Base-by-base conservation (phyloP, 1,140 invertebrate genomes). In the Matsumurasca onukii region DNA sequence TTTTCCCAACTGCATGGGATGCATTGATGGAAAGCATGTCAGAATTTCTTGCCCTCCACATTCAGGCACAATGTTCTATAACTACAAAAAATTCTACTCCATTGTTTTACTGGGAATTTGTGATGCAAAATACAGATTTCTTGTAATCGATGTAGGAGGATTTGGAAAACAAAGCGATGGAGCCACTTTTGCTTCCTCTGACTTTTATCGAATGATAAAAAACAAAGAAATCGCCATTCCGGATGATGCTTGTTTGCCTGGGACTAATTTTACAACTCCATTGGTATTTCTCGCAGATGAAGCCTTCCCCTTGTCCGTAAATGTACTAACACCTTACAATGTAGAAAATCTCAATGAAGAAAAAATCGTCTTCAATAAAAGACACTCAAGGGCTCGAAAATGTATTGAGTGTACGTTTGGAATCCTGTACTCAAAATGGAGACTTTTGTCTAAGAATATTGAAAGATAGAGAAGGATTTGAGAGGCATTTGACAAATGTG, bases 41-140 rank as follows among this genome's bases (percentile, higher is more conserved):
- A 20, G 71, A n/a, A 78, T 80, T 52, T 57, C 72, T 27, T 67
- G 34, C 3, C 64, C 84, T 78, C 9, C 24, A 45, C 75, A 75
- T 49, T 73, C 74, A 49, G 79, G 80, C 45, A 73, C 74, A 9
- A 49, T 74, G 15, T 82, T 72, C 72, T 80, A 73, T 65, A 82
- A 82, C 71, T 81, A 82, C 62, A 83, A 83, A 71, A 61, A 73
- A 1, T 77, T 71, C 71, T 82, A 78, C 72, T 81, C 77, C 27
- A 77, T 82, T 48, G 79, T 83, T 39, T 70, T 84, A 13, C 71
- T 82, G 24, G 57, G 82, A 79, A 3, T 55, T 83, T 20, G 80
- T 80, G 81, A 84, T 75, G 78, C 78, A 2, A 75, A 82, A 65
- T 82, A 77, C 67, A 76, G 77, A 68, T 83, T 82, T 72, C 72